Base-by-base conservation (phyloP, 2,113 vertebrate species). In the Colinus virginianus region DNA sequence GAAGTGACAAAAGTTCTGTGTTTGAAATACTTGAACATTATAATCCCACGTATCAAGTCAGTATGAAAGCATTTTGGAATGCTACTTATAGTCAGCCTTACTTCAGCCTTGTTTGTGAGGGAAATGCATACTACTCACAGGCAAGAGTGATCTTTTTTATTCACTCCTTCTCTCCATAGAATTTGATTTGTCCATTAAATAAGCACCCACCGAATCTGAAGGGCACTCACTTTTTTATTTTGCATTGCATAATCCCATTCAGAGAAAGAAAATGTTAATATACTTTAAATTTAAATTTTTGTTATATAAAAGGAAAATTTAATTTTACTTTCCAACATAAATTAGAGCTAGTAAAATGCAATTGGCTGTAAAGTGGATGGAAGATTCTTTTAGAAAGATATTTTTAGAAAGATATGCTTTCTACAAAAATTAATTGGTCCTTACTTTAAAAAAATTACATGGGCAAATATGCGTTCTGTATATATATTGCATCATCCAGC, bases 21-120 rank as follows among this genome's bases (percentile, higher is more conserved):
- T 96, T 97, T 96, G 80, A 97, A 96, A 94, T 88, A 90, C 81
- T 93, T 94, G 76, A 85, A 67, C 75, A 93, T 84, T 84, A 92
- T 68, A 84, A 95, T 90, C 86, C 62, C 78, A 48, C 86, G 42
- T 69, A 95, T 94, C 90, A 58, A 87, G 62, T 90, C 96, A 88
- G 70, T 95, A 93, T 95, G 94, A 97, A 95, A 92, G 85, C n/a
- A 86, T 96, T 97, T 96, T 96, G 97, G 97, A 97, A 97, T 96
- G 91, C 88, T 98, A 90, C 96, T 97, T 97, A 98, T 95, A 96
- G 97, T 61, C 17, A 95, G 61, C 49, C 25, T 55, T 61, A 20
- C 18, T 51, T 7, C 3, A 1, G 48, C 11, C 2, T 49, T 42
- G 43, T 63, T 36, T 30, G 6, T 25, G 67, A 84, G 28, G 58